A percentile compares a stretch with the other conserved stretches of the same genome.
Conservation (phyloP, 1,140 invertebrate genomes). For the Drosophila yakuba region DNA sequence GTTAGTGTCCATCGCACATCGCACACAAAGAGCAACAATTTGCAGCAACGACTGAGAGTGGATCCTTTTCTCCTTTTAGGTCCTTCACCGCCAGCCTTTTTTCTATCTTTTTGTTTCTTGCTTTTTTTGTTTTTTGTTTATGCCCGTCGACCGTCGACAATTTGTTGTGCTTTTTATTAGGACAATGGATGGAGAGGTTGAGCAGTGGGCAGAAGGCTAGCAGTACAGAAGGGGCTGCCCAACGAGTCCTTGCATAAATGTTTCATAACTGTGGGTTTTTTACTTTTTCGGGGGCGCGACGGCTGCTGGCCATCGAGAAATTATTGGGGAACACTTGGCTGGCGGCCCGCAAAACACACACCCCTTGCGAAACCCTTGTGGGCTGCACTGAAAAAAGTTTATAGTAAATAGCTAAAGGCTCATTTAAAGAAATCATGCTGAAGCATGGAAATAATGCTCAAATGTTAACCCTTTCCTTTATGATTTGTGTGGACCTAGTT, state of each 20-base stretch:
- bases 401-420: neutral
- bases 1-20: constrained; percentile 50
- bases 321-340: constrained; percentile 61
- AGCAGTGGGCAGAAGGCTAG: neutral
- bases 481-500: no score
- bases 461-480: no score
- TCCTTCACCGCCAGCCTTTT: constrained; percentile 4
- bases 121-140: constrained; percentile 4
- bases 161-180: constrained; percentile 79
- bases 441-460: neutral
- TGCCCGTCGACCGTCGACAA: constrained; percentile 61
- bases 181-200: constrained; percentile 30
- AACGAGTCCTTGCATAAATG: constrained; percentile 57
- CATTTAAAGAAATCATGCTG: neutral
- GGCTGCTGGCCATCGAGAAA: constrained; percentile 53
- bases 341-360: constrained; percentile 12
- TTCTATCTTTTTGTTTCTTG: constrained; percentile 11
- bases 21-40: constrained; percentile 62
- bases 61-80: constrained; percentile 17
- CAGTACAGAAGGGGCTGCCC: neutral
- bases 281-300: constrained; percentile 7
- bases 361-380: neutral
- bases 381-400: neutral
- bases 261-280: constrained; percentile 67
- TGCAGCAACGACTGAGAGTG: constrained; percentile 24